Evolutionary conservation across 2,113 vertebrate species (phyloP).

Genomic region (Forbesichthys agassizii): DNA sequence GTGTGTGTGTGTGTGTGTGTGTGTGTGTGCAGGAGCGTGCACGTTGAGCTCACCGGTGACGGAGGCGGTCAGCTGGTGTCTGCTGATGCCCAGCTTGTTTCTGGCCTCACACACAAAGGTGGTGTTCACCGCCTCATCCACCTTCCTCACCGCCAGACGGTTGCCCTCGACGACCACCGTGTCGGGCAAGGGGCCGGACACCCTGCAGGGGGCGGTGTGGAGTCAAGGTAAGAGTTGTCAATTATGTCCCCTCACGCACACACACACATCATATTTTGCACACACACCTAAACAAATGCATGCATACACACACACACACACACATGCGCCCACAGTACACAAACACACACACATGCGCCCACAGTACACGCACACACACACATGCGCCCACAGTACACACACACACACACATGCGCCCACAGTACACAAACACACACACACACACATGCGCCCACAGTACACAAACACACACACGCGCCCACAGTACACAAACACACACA

Average conservation of each 20-base stretch:
- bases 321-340: neutral
- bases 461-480: conserved; percentile 8
- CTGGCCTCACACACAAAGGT: conserved; percentile 83
- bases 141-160: conserved; percentile 76
- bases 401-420: conserved; percentile 12
- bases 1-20: conserved; percentile 5
- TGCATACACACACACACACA: conserved; percentile 12
- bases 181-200: conserved; percentile 63
- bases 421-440: conserved; percentile 14
- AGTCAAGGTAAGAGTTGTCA: neutral
- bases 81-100: conserved; percentile 72
- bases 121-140: conserved; percentile 83
- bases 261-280: conserved; percentile 28
- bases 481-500: neutral
- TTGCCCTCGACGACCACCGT: conserved; percentile 64
- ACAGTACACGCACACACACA: conserved; percentile 7
- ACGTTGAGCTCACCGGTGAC: conserved; percentile 80
- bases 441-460: neutral
- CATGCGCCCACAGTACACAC: neutral
- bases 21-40: neutral
- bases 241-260: neutral
- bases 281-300: neutral
- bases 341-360: neutral
- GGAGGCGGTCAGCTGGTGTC: conserved; percentile 68
- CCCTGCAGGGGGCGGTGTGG: conserved; percentile 36